Evolutionary conservation across 2,797 vertebrate genomes (phyloP).

Genomic region (Dicrostonyx torquatus): DNA sequence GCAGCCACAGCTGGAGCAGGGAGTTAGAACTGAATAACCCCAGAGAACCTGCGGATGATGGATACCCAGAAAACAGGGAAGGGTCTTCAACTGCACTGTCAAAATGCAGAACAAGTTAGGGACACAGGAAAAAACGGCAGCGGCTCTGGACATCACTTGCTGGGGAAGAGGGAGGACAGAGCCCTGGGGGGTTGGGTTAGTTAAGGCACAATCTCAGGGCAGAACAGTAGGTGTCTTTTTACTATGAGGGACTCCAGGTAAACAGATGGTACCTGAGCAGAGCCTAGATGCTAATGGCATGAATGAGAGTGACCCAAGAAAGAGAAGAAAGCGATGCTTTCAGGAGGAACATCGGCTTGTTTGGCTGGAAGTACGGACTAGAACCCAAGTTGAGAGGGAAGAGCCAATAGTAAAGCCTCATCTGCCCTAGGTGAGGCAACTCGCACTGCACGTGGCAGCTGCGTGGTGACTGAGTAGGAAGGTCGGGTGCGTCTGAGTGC

Average conservation of each 20-base stretch:
- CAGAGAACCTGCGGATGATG: constrained; percentile 79
- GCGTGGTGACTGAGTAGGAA: not conserved
- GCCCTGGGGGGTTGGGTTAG: accelerated
- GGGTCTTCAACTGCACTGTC: not conserved
- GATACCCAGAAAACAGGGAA: not conserved
- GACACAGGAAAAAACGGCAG: not conserved
- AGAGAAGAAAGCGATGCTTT: not conserved
- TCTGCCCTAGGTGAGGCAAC: too few relatives aligned
- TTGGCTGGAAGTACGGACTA: too few relatives aligned
- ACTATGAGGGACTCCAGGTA: not conserved
- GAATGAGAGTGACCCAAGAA: not conserved
- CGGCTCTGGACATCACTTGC: too few relatives aligned
- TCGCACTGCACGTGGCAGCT: not conserved
- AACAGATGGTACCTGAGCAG: not conserved
- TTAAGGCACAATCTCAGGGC: too few relatives aligned
- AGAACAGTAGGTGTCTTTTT: accelerated
- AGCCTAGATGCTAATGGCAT: too few relatives aligned
- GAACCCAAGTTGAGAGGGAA: not conserved
- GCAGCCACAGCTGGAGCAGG: not conserved
- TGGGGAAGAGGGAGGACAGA: not conserved
- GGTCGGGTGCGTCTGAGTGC: not conserved
- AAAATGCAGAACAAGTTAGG: not conserved
- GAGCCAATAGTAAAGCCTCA: accelerated
- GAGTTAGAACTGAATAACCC: constrained; percentile 55
- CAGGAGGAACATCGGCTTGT: too few relatives aligned